Evolutionary conservation across 2,888 invertebrate genomes (phyloP).

Genomic region (Drosophila peninsularis): DNA sequence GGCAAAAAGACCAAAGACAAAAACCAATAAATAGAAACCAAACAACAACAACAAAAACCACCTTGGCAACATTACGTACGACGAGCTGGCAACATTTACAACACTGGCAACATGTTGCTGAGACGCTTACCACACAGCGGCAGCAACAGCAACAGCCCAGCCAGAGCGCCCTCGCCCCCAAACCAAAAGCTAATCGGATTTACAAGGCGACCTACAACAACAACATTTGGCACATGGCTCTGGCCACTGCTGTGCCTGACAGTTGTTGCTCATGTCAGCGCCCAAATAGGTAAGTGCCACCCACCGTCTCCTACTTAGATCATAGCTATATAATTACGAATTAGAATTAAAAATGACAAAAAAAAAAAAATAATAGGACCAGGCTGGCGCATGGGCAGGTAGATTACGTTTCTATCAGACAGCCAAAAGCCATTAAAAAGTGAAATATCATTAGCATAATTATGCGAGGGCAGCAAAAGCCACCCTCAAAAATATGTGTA

Average conservation of each 20-base stretch:
- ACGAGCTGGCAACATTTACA: constrained; percentile 48
- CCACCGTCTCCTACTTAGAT: neutral
- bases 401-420: constrained; percentile 31
- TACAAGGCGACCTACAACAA: constrained; percentile 49
- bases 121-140: constrained; percentile 57
- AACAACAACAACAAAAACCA: constrained; percentile 26
- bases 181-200: constrained; percentile 77
- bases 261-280: constrained; percentile 74
- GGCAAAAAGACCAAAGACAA: constrained; percentile 41
- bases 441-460: constrained; percentile 49
- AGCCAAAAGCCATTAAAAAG: constrained; percentile 45
- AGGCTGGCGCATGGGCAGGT: constrained; percentile 2
- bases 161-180: constrained; percentile 29
- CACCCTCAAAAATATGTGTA: neutral
- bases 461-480: constrained; percentile 7
- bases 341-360: constrained; percentile 3
- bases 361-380: constrained; percentile 19
- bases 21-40: constrained; percentile 14
- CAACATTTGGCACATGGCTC: constrained; percentile 42
- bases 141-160: constrained; percentile 36
- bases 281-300: constrained; percentile 77
- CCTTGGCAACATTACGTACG: constrained; percentile 57
- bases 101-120: constrained; percentile 66
- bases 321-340: constrained; percentile 5
- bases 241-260: constrained; percentile 76